These are phyloP conservation scores for Phataginus tetradactyla DNA, from an alignment of 2,797 vertebrate genomes.

Conservation along the genomic window DNA sequence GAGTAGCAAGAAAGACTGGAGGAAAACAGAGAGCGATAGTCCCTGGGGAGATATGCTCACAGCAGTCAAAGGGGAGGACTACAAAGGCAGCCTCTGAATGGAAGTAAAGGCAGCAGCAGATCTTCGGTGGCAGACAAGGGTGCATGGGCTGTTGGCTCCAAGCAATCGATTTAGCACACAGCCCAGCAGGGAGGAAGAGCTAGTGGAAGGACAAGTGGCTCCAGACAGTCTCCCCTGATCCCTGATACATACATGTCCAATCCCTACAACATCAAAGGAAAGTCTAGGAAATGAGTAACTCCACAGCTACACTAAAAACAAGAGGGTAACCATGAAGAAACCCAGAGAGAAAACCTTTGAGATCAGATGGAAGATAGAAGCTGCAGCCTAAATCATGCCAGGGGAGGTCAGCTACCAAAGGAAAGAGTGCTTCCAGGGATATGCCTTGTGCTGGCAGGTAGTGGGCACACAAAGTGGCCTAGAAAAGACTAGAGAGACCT, in stretches of 20 bases:
- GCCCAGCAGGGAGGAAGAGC: background rate
- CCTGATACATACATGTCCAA: background rate
- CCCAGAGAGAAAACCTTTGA: background rate
- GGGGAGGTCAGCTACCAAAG: background rate
- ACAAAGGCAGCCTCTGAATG: fast-evolving
- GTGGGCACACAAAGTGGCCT: background rate
- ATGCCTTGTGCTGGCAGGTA: background rate
- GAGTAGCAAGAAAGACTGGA: background rate
- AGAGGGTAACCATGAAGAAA: background rate
- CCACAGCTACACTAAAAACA: background rate
- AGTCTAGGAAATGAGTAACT: background rate
- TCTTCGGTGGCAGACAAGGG: background rate
- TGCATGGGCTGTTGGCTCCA: background rate
- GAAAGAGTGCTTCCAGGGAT: background rate
- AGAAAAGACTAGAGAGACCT: background rate
- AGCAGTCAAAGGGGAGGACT: background rate
- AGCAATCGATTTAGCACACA: background rate
- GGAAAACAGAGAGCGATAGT: background rate
- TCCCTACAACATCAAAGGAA: background rate
- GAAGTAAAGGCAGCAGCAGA: background rate
- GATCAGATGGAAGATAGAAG: background rate
- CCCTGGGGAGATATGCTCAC: background rate
- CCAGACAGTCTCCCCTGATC: background rate
- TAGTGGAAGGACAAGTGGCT: background rate
- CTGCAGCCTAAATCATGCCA: background rate